Evolutionary conservation across 1,140 invertebrate genomes (phyloP).

Genomic region (Copidosoma floridanum): DNA sequence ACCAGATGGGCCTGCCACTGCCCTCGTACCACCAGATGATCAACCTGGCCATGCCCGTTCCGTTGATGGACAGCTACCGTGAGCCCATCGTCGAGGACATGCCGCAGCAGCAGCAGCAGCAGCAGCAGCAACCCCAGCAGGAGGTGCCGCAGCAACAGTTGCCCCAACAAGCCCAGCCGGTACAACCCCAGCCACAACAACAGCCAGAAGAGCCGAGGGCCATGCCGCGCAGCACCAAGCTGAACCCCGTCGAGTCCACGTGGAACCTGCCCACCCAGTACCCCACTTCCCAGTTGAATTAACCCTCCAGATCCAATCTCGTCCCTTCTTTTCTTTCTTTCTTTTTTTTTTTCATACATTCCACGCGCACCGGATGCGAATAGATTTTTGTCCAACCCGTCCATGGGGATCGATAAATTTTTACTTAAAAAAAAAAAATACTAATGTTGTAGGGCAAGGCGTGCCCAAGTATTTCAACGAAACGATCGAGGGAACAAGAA

Average conservation of each 20-base stretch:
- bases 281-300: no score
- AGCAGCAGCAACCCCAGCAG: neutral
- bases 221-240: constrained; percentile 16
- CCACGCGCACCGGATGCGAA: no score
- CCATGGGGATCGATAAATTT: no score
- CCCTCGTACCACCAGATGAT: no score
- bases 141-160: neutral
- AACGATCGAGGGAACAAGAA: neutral
- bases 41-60: no score
- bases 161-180: neutral
- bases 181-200: neutral
- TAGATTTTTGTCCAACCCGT: no score
- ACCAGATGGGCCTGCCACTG: neutral
- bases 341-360: no score
- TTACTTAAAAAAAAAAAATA: no score
- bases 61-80: neutral
- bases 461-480: no score
- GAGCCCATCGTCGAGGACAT: neutral
- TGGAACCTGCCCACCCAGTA: neutral
- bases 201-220: neutral
- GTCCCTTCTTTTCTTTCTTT: no score
- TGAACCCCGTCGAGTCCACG: constrained; percentile 5
- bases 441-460: no score
- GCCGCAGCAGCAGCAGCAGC: neutral
- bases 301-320: no score